Conservation (phyloP, 2,797 vertebrate species). For the Leuciscus waleckii region DNA sequence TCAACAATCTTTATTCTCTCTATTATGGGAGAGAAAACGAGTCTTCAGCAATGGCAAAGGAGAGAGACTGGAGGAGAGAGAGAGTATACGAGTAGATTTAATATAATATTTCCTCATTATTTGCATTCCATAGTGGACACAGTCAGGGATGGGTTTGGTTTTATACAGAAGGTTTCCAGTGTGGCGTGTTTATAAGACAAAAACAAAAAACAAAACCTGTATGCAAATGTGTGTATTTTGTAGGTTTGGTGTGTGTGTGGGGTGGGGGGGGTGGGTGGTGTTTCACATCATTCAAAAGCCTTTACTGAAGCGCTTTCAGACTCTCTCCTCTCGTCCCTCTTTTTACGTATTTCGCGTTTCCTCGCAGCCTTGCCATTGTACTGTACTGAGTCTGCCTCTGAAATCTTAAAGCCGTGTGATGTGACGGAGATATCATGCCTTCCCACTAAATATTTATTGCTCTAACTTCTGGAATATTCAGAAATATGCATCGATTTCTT, state of each 20-base stretch:
- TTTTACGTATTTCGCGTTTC: slow-evolving; percentile 53
- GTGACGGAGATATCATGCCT: slow-evolving; percentile 69
- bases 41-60: slow-evolving; percentile 54
- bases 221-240: slow-evolving; percentile 44
- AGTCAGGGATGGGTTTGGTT: slow-evolving; percentile 50
- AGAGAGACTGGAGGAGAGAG: slow-evolving; percentile 63
- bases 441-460: slow-evolving; percentile 61
- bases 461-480: slow-evolving; percentile 66
- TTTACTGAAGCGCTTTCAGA: slow-evolving; percentile 26
- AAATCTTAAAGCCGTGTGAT: slow-evolving; percentile 56
- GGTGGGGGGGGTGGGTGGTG: not conserved
- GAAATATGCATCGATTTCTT: slow-evolving; percentile 74
- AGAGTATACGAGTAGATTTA: slow-evolving; percentile 57
- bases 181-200: slow-evolving; percentile 19
- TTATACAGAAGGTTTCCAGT: slow-evolving; percentile 46
- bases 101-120: slow-evolving; percentile 53
- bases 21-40: slow-evolving; percentile 36
- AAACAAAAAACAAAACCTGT: not conserved
- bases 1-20: slow-evolving; percentile 49
- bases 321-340: slow-evolving; percentile 53
- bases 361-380: slow-evolving; percentile 62
- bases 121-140: slow-evolving; percentile 53
- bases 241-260: slow-evolving; percentile 13
- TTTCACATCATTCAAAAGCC: slow-evolving; percentile 31
- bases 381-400: slow-evolving; percentile 58